Percentiles rank a stretch among this genome's conserved stretches.
phyloP scores from a whole-genome alignment of 2,888 invertebrate genomes.

The Pegoplata infirma region DNA sequence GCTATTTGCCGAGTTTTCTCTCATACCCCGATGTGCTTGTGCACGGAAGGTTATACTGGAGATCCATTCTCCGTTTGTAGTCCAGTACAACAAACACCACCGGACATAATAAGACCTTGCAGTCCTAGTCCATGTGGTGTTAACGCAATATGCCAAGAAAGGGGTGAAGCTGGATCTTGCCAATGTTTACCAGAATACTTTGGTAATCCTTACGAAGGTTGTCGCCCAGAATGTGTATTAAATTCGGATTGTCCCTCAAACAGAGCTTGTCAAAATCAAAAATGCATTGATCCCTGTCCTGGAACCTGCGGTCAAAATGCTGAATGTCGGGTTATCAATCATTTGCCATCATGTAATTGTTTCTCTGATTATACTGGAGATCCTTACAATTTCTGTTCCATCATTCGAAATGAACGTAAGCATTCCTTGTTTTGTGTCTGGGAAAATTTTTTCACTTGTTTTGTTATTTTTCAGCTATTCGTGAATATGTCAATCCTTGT shows the following conservation, averaged over 20 bases:
- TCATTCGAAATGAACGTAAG: conserved; percentile 79
- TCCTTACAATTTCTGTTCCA: conserved; percentile 83
- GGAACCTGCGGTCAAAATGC: conserved; percentile 83
- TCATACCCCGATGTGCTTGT: conserved; percentile 81
- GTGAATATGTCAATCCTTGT: conserved; percentile 82
- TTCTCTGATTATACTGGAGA: conserved; percentile 82
- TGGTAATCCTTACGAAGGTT: conserved; percentile 88
- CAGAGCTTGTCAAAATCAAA: conserved; percentile 83
- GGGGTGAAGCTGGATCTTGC: conserved; percentile 86
- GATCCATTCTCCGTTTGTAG: conserved; percentile 80
- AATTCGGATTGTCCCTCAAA: conserved; percentile 84
- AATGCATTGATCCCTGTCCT: conserved; percentile 83
- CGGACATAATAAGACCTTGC: conserved; percentile 77
- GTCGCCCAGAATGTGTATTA: conserved; percentile 83
- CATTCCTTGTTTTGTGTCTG: background rate
- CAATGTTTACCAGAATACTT: conserved; percentile 84
- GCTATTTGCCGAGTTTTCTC: conserved; percentile 81
- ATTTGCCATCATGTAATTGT: conserved; percentile 83
- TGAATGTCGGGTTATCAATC: conserved; percentile 83
- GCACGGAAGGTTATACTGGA: conserved; percentile 81
- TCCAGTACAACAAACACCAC: conserved; percentile 77
- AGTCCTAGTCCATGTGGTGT: conserved; percentile 81
- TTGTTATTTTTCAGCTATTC: conserved; percentile 75
- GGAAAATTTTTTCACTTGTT: background rate
- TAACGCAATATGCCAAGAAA: conserved; percentile 86